Evolutionary conservation across 2,888 invertebrate genomes (phyloP).

Genomic region (Aelia acuminata): DNA sequence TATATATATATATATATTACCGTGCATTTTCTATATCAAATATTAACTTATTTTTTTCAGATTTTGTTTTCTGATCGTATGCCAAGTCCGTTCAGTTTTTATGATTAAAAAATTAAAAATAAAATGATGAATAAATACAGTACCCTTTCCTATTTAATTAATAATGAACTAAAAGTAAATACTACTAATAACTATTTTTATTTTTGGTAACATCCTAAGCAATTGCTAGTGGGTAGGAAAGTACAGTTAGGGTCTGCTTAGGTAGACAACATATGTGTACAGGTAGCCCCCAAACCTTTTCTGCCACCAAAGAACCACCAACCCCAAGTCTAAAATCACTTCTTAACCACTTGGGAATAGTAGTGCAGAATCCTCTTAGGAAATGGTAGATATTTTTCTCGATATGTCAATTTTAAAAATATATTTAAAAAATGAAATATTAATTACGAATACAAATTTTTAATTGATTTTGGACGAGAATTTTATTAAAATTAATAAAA

Average conservation of each 20-base stretch:
- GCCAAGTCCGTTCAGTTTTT: background rate
- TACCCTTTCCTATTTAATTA: background rate
- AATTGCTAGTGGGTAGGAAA: constrained; percentile 11
- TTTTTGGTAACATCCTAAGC: background rate
- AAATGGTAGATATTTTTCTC: background rate
- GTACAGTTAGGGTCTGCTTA: constrained; percentile 20
- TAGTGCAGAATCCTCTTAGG: background rate
- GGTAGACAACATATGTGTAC: constrained; percentile 43
- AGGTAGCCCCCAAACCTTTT: constrained; percentile 31
- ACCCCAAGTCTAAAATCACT: constrained; percentile 47
- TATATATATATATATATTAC: no score
- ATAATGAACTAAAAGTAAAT: background rate
- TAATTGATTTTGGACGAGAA: no score
- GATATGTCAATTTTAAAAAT: no score
- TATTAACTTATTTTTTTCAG: no score
- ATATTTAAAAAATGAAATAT: no score
- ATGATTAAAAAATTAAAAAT: background rate
- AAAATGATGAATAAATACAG: background rate
- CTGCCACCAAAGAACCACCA: constrained; percentile 10
- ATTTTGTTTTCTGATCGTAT: background rate
- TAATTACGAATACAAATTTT: no score
- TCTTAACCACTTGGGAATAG: background rate
- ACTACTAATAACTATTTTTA: background rate
- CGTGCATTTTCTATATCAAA: no score
- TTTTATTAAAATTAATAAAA: background rate